These are phyloP conservation scores for Metacarcinus magister DNA, from an alignment of 2,888 invertebrate genomes.

Conservation along the genomic window DNA sequence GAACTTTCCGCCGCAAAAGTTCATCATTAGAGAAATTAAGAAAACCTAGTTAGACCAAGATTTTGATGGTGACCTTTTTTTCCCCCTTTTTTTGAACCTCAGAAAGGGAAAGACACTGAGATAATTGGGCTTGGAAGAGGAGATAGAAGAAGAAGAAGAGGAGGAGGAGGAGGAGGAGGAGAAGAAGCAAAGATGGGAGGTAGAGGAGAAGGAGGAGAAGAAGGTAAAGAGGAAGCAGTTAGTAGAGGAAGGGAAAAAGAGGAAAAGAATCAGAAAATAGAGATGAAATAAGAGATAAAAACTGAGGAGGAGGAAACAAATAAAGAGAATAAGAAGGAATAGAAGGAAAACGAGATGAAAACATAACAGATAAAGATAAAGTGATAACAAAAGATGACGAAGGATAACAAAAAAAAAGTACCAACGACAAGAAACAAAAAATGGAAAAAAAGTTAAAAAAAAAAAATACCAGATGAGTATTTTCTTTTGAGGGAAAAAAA, in stretches of 20 bases:
- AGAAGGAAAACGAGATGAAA: background rate
- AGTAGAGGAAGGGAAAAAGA: background rate
- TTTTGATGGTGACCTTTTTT: background rate
- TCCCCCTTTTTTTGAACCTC: background rate
- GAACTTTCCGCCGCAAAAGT: background rate
- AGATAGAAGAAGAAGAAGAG: background rate
- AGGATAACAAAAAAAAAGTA: background rate
- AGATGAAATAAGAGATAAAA: background rate
- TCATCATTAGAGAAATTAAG: slow-evolving; percentile 37
- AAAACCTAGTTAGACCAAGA: background rate
- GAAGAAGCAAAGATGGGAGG: background rate
- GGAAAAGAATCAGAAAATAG: background rate
- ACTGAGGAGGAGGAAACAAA: background rate
- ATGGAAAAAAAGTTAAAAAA: too few species aligned
- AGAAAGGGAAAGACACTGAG: background rate
- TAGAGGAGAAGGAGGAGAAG: background rate
- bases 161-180: background rate
- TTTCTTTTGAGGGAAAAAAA: too few species aligned
- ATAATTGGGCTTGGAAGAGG: background rate
- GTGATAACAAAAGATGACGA: background rate
- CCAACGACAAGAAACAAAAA: too few species aligned
- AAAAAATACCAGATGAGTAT: too few species aligned
- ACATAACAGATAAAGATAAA: background rate
- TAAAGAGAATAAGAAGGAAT: background rate
- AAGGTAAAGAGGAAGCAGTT: background rate